phyloP scores from a whole-genome alignment of 2,113 vertebrate species.

The Tragulus kanchil region DNA sequence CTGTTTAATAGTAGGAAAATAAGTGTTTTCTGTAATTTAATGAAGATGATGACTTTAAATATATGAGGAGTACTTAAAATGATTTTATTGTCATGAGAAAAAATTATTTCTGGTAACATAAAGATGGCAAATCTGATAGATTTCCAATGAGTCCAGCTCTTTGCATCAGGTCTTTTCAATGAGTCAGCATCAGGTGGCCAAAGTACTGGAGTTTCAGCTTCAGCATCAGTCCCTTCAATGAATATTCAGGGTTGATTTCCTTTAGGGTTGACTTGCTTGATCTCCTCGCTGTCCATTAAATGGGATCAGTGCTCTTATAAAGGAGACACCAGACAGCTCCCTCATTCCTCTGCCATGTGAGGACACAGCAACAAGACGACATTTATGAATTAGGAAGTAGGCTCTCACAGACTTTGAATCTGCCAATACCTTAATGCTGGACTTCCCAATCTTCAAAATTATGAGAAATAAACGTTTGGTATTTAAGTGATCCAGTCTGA shows the following conservation, averaged over 20 bases:
- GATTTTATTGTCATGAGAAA: conserved; percentile 1
- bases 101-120: background rate
- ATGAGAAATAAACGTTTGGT: background rate
- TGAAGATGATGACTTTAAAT: background rate
- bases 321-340: background rate
- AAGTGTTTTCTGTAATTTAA: conserved; percentile 43
- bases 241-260: background rate
- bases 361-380: background rate
- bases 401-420: background rate
- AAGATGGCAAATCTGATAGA: background rate
- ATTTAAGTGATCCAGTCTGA: background rate
- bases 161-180: background rate
- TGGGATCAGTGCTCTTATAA: background rate
- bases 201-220: background rate
- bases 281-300: background rate
- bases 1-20: conserved; percentile 13
- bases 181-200: background rate
- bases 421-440: background rate
- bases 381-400: background rate
- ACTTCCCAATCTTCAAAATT: background rate
- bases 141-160: too few relatives aligned
- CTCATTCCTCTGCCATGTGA: background rate
- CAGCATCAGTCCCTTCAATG: background rate
- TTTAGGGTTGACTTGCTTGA: background rate
- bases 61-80: background rate